These are phyloP conservation scores for Aproaerema taeniolella DNA, from an alignment of 2,888 invertebrate genomes.

Conservation along the genomic window DNA sequence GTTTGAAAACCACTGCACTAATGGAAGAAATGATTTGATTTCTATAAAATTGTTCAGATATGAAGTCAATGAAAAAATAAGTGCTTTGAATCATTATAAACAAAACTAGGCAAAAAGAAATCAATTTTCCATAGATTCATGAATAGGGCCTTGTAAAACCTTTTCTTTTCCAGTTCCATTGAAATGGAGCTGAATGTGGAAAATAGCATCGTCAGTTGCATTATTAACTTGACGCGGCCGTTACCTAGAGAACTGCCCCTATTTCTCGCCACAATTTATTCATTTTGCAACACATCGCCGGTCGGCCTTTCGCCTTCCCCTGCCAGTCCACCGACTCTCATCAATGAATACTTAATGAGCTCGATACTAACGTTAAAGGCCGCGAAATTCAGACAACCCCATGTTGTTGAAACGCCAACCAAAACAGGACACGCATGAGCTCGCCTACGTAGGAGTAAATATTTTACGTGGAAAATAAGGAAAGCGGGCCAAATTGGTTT, in stretches of 20 bases:
- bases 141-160: no score
- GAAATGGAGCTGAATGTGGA: conserved; percentile 25
- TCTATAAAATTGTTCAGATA: no score
- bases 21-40: no score
- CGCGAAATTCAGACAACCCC: conserved; percentile 61
- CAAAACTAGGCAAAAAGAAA: no score
- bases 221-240: conserved; percentile 60
- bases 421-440: conserved; percentile 54
- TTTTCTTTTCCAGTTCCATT: conserved; percentile 15
- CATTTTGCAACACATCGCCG: conserved; percentile 73
- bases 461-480: no score
- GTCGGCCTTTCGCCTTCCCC: conserved; percentile 64
- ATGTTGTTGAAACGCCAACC: conserved; percentile 54
- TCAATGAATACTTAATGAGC: conserved; percentile 68
- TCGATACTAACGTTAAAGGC: conserved; percentile 67
- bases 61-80: no score
- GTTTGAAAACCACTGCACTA: conserved; percentile 38
- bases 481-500: no score
- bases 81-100: no score
- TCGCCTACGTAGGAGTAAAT: no score
- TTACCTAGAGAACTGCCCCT: conserved; percentile 69
- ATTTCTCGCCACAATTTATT: conserved; percentile 74
- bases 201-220: conserved; percentile 40
- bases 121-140: no score
- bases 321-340: conserved; percentile 54